These are phyloP conservation scores for Drosophila subobscura DNA, from an alignment of 1,140 invertebrate species.

Conservation along the genomic window DNA sequence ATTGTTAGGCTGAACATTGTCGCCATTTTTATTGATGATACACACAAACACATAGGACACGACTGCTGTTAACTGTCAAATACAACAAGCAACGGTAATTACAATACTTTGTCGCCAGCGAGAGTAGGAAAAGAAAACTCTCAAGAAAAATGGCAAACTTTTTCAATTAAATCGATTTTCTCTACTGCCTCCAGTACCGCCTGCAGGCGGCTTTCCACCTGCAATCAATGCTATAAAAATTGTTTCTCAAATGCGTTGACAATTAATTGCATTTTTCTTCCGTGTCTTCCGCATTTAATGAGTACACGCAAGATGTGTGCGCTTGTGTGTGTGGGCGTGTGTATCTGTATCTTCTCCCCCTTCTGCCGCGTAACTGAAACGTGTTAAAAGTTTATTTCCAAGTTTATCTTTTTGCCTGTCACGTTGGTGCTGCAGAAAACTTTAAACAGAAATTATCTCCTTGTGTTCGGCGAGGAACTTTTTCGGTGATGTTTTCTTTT, in stretches of 20 bases:
- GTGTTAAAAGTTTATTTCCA: constrained; percentile 54
- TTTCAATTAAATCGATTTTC: constrained; percentile 64
- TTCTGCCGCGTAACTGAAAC: constrained; percentile 41
- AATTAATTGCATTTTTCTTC: constrained; percentile 68
- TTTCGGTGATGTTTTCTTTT: constrained; percentile 13
- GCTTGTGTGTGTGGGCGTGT: not conserved
- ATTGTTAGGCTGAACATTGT: constrained; percentile 53
- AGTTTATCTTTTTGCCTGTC: constrained; percentile 40
- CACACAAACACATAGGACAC: not conserved
- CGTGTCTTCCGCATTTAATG: constrained; percentile 46
- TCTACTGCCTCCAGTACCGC: not conserved
- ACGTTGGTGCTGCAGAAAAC: constrained; percentile 42
- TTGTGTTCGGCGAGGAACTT: constrained; percentile 37
- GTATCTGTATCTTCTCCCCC: too few relatives aligned
- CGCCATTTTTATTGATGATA: constrained; percentile 67
- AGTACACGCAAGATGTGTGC: not conserved
- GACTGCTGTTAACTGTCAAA: constrained; percentile 27
- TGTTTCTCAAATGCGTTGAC: constrained; percentile 58
- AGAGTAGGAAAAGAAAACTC: not conserved
- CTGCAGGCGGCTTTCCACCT: constrained; percentile 5
- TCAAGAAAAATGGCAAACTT: constrained; percentile 45
- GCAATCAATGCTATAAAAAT: constrained; percentile 60
- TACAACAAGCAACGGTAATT: constrained; percentile 43
- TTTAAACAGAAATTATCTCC: constrained; percentile 60
- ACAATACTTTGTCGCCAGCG: constrained; percentile 35